Base-by-base conservation (phyloP, 2,113 vertebrate genomes). In the Ciconia maguari region DNA sequence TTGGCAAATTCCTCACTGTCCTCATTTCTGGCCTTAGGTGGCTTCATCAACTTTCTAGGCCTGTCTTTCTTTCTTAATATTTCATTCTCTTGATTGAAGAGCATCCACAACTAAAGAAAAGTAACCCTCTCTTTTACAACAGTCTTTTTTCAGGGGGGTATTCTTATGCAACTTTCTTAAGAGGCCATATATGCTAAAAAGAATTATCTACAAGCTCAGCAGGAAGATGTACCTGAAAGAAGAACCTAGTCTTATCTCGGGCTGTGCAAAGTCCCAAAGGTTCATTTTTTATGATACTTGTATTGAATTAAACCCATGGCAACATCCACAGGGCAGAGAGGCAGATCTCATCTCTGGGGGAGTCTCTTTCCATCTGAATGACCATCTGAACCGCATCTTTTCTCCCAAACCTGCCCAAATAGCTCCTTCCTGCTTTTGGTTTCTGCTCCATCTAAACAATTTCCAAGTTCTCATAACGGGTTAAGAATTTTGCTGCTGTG, bases 381-480 rank as follows among this genome's bases (percentile, higher is more conserved):
- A 7, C 25, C 13, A 58, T n/a, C 13, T 21, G 6, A 87, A 44
- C 17, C 0, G 1, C 36, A 87, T 16, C 26, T 65, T 76, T 60
- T 34, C 19, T 76, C 8, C 29, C 16, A 86, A 48, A 52, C 13
- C 8, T 38, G 15, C 42, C 25, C 29, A 16, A 88, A 7, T 3
- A 69, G 58, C 8, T 62, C 41, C 64, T 61, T n/a, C 34, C 5
- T 49, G 36, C 9, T 74, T 48, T 62, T 46, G 12, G 19, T 42
- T 60, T 58, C 58, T 69, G 24, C 7, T 71, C 16, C 44, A 41
- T 14, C 42, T 52, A 30, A 84, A 78, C 10, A 30, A n/a, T 26
- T 26, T 41, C 46, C 32, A 55, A 38, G 48, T 42, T 24, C 32
- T 41, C 38, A 3, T 9, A 70, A 64, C 0, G 0, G 24, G 7